These are phyloP conservation scores for Columbina picui DNA, from an alignment of 2,113 vertebrate genomes.

Conservation along the genomic window DNA sequence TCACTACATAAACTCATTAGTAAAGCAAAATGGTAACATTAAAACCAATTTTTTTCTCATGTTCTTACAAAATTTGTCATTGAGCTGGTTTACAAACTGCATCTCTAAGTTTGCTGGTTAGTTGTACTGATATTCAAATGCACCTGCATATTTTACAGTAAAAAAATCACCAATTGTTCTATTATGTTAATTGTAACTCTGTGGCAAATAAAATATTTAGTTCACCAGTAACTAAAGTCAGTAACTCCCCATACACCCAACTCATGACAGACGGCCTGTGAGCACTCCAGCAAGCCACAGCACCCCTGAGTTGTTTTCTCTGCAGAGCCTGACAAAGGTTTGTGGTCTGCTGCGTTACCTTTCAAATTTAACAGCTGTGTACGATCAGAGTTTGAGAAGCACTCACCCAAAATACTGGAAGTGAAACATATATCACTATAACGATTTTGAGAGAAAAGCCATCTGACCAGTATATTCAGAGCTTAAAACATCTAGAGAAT, in stretches of 20 bases:
- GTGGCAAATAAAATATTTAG: neutral
- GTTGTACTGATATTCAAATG: neutral
- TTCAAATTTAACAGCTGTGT: neutral
- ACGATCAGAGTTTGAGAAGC: neutral
- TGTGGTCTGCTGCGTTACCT: neutral
- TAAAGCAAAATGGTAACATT: neutral
- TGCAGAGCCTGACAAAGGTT: neutral
- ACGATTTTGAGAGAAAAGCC: neutral
- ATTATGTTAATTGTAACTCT: neutral
- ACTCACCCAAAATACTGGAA: neutral
- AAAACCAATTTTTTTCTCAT: neutral
- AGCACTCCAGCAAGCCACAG: neutral
- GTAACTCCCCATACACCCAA: neutral
- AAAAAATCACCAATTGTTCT: neutral
- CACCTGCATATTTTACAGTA: neutral
- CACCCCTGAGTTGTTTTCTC: neutral
- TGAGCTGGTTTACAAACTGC: neutral
- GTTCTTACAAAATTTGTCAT: neutral
- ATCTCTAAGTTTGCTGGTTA: neutral
- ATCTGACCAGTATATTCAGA: neutral
- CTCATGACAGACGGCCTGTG: fast-evolving
- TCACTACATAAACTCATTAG: neutral
- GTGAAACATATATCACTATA: neutral
- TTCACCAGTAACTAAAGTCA: neutral
- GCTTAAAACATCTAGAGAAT: neutral